A percentile compares a stretch with the other conserved stretches of the same genome.
These are phyloP conservation scores for Drosophila truncata DNA, from an alignment of 1,140 invertebrate genomes.

Conservation along the genomic window DNA sequence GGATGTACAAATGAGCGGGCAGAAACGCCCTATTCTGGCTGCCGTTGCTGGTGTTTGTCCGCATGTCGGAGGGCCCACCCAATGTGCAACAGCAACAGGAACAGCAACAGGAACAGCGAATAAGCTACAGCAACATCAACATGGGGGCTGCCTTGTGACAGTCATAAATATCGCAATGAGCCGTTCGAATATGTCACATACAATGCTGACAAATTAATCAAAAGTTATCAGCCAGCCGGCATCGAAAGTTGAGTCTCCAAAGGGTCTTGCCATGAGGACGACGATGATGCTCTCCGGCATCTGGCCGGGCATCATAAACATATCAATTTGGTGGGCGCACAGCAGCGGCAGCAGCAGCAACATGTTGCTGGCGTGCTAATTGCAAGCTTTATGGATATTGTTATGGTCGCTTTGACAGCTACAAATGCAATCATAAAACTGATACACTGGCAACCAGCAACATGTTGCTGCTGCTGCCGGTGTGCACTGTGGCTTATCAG, in stretches of 20 bases:
- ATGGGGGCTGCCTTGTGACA: conserved; percentile 48
- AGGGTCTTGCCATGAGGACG: conserved; percentile 23
- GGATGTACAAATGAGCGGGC: conserved; percentile 77
- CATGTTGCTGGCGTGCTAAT: conserved; percentile 79
- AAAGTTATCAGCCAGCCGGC: conserved; percentile 78
- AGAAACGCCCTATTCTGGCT: conserved; percentile 59
- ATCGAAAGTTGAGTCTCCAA: conserved; percentile 61
- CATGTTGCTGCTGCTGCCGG: conserved; percentile 52
- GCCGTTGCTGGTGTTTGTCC: conserved; percentile 20
- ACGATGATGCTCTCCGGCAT: conserved; percentile 8
- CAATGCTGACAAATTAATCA: conserved; percentile 84
- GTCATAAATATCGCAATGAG: conserved; percentile 83
- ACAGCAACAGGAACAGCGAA: conserved; percentile 18
- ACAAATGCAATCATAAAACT: conserved; percentile 52
- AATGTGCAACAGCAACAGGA: conserved; percentile 55
- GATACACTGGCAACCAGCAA: conserved; percentile 34
- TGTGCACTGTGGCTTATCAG: conserved; percentile 54
- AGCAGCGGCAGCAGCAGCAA: conserved; percentile 34
- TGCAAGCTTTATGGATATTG: conserved; percentile 74
- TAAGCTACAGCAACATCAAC: conserved; percentile 46
- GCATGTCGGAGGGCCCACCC: conserved; percentile 53
- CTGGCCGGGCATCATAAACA: conserved; percentile 68
- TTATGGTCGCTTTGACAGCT: conserved; percentile 75
- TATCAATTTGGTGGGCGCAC: conserved; percentile 75
- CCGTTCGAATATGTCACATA: conserved; percentile 80